Base-by-base conservation (phyloP, 1,140 invertebrate species). In the Cephus cinctus region DNA sequence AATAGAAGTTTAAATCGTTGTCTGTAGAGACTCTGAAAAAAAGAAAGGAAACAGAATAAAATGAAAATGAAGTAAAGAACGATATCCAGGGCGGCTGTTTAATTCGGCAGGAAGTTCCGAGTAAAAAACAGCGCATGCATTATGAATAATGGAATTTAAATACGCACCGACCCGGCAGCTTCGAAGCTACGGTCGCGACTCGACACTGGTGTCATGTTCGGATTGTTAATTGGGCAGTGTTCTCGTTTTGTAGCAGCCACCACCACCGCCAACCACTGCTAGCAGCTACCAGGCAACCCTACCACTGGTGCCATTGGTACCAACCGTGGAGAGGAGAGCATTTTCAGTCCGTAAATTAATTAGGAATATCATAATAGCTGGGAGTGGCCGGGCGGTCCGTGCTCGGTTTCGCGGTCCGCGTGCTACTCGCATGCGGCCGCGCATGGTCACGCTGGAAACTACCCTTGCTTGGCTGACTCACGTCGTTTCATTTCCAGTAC, bases 81-180 rank as follows among this genome's bases (percentile, higher is more conserved):
- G 19, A 8, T 18, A 5, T 15, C 34, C 34, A 19, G 60, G 57
- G 59, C 35, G 56, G 57, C 51, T 42, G 62, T 66, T 66, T 66
- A 66, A 66, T 66, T 66, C 57, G 57, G 50, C 45, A 41, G 43
- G 48, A 57, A 49, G 46, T 57, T 55, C 43, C 49, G 46, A 40
- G 47, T 38, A 49, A 55, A 57, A 61, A 59, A 18, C 43, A 53
- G 43, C 57, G 63, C 61, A 67, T 66, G 63, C 61, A 69, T 69
- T 66, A 69, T 67, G 61, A 69, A 69, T 67, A 67, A 67, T 67
- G 57, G 65, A 69, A 67, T 69, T 69, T 67, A 62, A 67, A 67
- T 59, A 65, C 61, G 58, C 57, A 60, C 55, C 57, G 52, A 16
- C 38, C 11, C 50, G 20, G 47, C 53, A 48, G 47, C 54, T 59